Percentiles rank a stretch among this genome's conserved stretches.
Evolutionary conservation across 1,140 invertebrate species (phyloP).

Genomic region (Chionoecetes opilio): DNA sequence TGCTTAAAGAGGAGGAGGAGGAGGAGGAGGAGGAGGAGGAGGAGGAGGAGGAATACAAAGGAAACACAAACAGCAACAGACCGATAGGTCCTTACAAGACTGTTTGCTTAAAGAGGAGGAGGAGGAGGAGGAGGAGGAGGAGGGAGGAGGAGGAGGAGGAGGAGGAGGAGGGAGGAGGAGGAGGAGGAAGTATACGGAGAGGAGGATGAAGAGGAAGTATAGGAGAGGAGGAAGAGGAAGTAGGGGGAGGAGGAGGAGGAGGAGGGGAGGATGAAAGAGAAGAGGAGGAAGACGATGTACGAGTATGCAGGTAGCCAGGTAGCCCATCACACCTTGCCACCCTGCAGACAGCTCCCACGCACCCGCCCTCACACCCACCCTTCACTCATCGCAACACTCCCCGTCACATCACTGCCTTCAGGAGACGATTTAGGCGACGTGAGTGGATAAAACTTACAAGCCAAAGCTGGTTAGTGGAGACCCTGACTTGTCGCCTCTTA

Average conservation of each 20-base stretch:
- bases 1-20: too few relatives aligned
- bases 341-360: neutral
- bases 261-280: neutral
- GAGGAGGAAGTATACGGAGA: too few relatives aligned
- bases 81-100: too few relatives aligned
- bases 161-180: neutral
- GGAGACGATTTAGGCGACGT: neutral
- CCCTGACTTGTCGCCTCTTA: neutral
- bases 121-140: neutral
- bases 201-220: neutral
- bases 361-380: neutral
- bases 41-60: neutral
- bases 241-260: neutral
- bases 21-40: neutral
- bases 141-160: neutral
- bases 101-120: too few relatives aligned
- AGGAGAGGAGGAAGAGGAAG: neutral
- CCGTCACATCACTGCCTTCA: neutral
- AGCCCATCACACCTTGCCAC: neutral
- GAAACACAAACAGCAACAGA: neutral
- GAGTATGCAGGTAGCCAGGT: neutral
- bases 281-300: neutral
- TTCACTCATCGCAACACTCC: neutral
- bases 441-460: neutral
- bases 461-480: constrained; percentile 10